These are phyloP conservation scores for Montipora capricornis DNA, from an alignment of 64 coral and sea anemone genomes.

Conservation along the genomic window DNA sequence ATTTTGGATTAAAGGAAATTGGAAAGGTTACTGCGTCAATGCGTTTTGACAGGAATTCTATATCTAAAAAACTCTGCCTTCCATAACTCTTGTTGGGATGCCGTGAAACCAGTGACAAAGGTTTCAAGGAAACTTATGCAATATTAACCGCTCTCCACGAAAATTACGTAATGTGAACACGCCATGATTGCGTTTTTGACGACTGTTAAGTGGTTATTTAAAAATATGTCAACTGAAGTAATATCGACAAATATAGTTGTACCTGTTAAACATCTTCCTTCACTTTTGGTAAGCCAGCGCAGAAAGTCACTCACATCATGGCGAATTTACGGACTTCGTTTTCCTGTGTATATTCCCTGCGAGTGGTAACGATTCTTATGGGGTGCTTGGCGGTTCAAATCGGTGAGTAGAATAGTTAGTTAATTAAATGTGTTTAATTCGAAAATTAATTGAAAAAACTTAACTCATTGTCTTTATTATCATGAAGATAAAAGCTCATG, in stretches of 20 bases:
- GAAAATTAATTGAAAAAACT: neutral
- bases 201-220: neutral
- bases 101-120: neutral
- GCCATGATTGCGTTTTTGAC: neutral
- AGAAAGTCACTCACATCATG: constrained; percentile 3
- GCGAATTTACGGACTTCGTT: neutral
- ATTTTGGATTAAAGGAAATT: no score
- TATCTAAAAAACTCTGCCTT: neutral
- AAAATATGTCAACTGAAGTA: neutral
- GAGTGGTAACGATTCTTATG: neutral
- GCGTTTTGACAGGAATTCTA: neutral
- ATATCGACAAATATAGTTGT: constrained; percentile 14
- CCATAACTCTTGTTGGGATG: neutral
- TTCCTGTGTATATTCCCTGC: neutral
- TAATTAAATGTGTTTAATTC: neutral
- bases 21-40: no score
- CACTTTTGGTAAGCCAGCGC: neutral
- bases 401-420: neutral
- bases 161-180: neutral
- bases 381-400: neutral
- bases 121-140: neutral
- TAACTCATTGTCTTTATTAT: neutral
- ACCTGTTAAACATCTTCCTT: neutral
- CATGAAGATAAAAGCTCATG: neutral
- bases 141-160: neutral